Evolutionary conservation across 2,797 vertebrate species (phyloP), one percentile per base, ranked within the genome.

Genomic region (Centropyge bicolor): DNA sequence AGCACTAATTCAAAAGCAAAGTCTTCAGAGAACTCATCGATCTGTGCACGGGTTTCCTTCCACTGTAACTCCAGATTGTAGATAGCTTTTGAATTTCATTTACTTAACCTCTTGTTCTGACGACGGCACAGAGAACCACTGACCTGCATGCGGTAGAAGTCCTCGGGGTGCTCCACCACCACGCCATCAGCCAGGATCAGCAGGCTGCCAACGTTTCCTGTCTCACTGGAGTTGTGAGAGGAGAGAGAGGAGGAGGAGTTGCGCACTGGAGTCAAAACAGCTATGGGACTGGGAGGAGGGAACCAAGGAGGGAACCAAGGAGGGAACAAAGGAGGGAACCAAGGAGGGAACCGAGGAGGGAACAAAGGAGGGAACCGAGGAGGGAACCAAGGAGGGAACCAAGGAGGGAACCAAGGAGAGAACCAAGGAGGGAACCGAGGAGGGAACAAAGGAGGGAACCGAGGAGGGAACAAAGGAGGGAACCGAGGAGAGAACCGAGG

Each of bases 81-180:
- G 38, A 38, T 31, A 31, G 27, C 27, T 31, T 31, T 31, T 31
- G 27, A 31, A 31, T 31, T 31, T 31, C 27, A 31, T 31, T 31
- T 31, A 31, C 27, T 31, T 31, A 2, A 31, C 4, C 4, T 31
- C 27, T 31, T 31, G 27, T 31, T 31, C 27, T 31, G n/a, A n/a
- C n/a, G 52, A 38, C 19, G 8, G 27, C 7, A 4, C 31, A 31
- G 57, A 61, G 12, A 9, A 9, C 3, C 59, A 41, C 87, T 43
- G 22, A 99, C 98, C 97, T 99, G 98, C 97, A 99, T 97, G 85
- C 97, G 96, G 92, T 97, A 99, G 86, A 98, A 95, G 51, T 99
- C 98, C 88, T 99, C 97, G 0, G 97, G 92, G 63, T 96, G 95
- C 92, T 99, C 98, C 88, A 97, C 94, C 87, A 97, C 86, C 76